Evolutionary conservation across 2,113 vertebrate genomes (phyloP).

Genomic region (Scolopax mira): DNA sequence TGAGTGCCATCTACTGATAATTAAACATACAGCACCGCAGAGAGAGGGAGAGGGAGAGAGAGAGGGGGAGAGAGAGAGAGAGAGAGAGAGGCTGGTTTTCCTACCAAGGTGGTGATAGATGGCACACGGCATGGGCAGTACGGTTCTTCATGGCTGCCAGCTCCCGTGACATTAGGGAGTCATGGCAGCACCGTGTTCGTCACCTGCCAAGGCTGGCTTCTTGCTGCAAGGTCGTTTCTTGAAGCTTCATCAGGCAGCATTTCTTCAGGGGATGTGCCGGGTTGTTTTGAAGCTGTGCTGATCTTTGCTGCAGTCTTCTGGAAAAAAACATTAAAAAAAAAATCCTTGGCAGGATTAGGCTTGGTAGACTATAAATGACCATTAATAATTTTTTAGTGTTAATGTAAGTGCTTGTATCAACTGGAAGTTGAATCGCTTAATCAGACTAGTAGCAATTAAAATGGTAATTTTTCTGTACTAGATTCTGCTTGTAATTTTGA

Average conservation of each 20-base stretch:
- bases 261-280: not conserved
- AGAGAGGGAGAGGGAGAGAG: not conserved
- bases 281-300: not conserved
- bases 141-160: not conserved
- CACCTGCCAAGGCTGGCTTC: not conserved
- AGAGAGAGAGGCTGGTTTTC: not conserved
- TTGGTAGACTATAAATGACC: conserved; percentile 32
- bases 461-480: conserved; percentile 41
- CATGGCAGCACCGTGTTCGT: not conserved
- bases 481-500: conserved; percentile 36
- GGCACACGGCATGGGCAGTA: rapidly evolving
- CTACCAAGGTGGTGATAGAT: rapidly evolving
- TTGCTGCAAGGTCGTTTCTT: not conserved
- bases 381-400: conserved; percentile 29
- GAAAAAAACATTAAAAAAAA: not conserved
- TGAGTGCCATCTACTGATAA: conserved; percentile 16
- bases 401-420: conserved; percentile 38
- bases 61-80: not conserved
- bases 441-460: conserved; percentile 57
- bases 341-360: not conserved
- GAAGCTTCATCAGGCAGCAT: not conserved
- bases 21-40: not conserved
- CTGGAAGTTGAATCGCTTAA: not conserved
- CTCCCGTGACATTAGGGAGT: not conserved
- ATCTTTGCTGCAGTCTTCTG: not conserved